Base-by-base conservation (phyloP, 2,113 vertebrate genomes). In the Rhizomys pruinosus region DNA sequence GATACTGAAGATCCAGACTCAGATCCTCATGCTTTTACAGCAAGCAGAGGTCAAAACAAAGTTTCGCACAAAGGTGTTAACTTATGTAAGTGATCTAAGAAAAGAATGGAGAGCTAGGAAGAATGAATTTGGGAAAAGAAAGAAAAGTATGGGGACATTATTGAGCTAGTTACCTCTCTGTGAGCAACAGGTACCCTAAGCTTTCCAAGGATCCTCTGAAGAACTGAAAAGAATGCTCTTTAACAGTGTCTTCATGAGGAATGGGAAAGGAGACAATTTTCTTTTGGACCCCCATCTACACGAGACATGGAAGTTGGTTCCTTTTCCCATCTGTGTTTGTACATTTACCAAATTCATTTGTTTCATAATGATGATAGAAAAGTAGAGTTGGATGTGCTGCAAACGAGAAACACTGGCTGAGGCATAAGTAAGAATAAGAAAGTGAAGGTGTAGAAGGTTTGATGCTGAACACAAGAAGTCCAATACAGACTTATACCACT, bases 61-160 rank as follows among this genome's bases (percentile, higher is more conserved):
- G 27, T 32, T 59, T 94, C 89, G 47, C 42, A 47, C 59, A 34
- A 76, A 44, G 10, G 74, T 59, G 22, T 66, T 86, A 71, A 69
- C 59, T 52, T 94, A 64, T 81, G 23, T 71, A 84, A 93, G 37
- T 89, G 66, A 84, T 73, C 76, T 44, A 85, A 59, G 34, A 20
- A 92, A 92, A 71, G 61, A 66, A n/a, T 71, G 57, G 29, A 22
- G 19, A 4, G n/a, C 27, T 73, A 34, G 44, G 8, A 85, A 91
- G 52, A 52, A 88, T 55, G 34, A 20, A 52, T 52, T 52, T 52
- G 59, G 79, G 32, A 25, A 69, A 47, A 52, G 25, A 71, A 92
- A 64, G 39, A 32, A 23, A 69, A 88, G 27, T 16, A 81, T 39
- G n/a, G 55, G 7, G 72, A 7, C 55, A 12, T 25, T 59, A n/a